A percentile compares a stretch with the other conserved stretches of the same genome.
These are phyloP conservation scores for Esox niger DNA, from an alignment of 2,113 vertebrate species.

Conservation along the genomic window DNA sequence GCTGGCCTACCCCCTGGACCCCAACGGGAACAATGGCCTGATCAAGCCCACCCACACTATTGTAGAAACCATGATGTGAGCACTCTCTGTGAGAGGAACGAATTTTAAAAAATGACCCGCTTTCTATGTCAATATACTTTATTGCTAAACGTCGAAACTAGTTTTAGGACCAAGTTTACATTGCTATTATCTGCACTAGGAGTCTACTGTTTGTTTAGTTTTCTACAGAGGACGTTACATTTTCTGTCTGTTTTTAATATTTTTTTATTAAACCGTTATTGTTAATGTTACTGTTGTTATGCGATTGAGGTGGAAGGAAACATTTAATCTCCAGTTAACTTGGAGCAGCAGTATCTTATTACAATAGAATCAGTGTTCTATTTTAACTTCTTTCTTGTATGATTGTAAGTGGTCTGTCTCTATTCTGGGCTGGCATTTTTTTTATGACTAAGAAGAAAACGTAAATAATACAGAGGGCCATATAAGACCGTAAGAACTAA, in stretches of 20 bases:
- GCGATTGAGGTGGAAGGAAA: slow-evolving; percentile 62
- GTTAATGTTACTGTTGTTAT: slow-evolving; percentile 63
- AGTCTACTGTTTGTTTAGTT: slow-evolving; percentile 68
- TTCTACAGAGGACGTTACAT: slow-evolving; percentile 66
- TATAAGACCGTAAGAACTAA: slow-evolving; percentile 30
- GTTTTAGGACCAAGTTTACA: slow-evolving; percentile 94
- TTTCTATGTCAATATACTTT: neutral
- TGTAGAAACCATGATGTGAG: slow-evolving; percentile 99
- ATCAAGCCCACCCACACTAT: slow-evolving; percentile 93
- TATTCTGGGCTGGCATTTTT: slow-evolving; percentile 18
- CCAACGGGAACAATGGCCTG: slow-evolving; percentile 80
- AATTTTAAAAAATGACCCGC: neutral
- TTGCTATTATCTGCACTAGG: slow-evolving; percentile 86
- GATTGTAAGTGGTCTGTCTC: slow-evolving; percentile 30
- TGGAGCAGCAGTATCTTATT: slow-evolving; percentile 27
- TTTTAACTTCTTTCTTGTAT: slow-evolving; percentile 35
- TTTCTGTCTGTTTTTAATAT: slow-evolving; percentile 72
- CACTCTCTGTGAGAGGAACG: slow-evolving; percentile 77
- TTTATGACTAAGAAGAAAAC: slow-evolving; percentile 14
- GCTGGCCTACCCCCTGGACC: slow-evolving; percentile 65
- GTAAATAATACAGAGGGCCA: slow-evolving; percentile 24
- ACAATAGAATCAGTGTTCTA: slow-evolving; percentile 19
- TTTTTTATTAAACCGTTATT: slow-evolving; percentile 61
- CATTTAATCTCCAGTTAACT: slow-evolving; percentile 13
- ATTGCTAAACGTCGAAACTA: slow-evolving; percentile 76